Evolutionary conservation across 2,797 vertebrate species (phyloP), one percentile per base, ranked within the genome.

Genomic region (Propithecus deckenii): DNA sequence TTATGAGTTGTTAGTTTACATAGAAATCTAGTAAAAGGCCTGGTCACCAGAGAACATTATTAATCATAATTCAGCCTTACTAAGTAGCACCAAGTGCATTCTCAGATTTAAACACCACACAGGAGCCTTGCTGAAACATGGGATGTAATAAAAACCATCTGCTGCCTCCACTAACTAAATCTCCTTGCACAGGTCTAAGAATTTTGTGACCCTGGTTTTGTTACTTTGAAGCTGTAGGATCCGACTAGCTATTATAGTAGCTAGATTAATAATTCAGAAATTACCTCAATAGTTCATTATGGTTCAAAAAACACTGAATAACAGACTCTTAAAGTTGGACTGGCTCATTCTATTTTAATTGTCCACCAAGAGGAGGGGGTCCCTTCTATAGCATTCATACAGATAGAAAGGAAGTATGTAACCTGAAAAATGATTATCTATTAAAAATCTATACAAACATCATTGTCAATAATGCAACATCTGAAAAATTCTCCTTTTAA

Each of bases 1-100:
- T 95, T 93, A 88, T 46, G 75, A 90, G 30, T 78, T 93, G 52
- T 85, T 96, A 93, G 65, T 94, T 97, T 97, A 90, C 25, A 25
- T 2, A 79, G 28, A 93, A 78, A 85, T 71, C 28, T 90, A 85
- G 67, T 88, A 28, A 95, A 95, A 92, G 20, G 18, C 30, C 23
- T 92, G 43, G 41, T 90, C 87, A 90, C 74, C 43, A 41, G 50
- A 87, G 52, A 91, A 93, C 28, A 93, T 93, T 97, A 86, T 80
- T 92, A 78, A 96, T 96, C 79, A 88, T 97, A 88, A 81, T 14
- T 10, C 6, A 69, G 25, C 11, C 20, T 89, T 41, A 7, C 5
- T 46, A 65, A 94, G 38, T 89, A 80, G 12, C 55, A 90, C 28
- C n/a, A 63, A 97, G 88, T 71, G 10, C 52, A 71, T 95, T 86